Conservation (phyloP, 2,113 vertebrate species). For the Cricetomys ansorgei region DNA sequence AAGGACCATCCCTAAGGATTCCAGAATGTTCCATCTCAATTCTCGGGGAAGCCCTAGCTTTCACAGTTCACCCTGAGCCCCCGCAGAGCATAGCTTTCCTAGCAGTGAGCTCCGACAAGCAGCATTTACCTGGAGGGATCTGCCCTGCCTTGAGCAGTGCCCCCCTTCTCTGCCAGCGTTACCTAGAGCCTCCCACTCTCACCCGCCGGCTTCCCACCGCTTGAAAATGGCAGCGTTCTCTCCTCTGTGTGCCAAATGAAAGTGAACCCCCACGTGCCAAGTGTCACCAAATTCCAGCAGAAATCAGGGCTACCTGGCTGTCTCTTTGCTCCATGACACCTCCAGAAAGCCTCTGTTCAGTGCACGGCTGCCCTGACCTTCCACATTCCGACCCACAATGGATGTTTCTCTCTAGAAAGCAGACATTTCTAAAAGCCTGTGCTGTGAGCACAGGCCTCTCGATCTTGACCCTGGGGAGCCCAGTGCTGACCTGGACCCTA, state of each 20-base stretch:
- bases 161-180: neutral
- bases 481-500: neutral
- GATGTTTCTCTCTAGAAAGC: neutral
- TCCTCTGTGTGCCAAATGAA: neutral
- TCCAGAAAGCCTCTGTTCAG: neutral
- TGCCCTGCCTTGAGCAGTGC: too few species aligned
- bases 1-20: neutral
- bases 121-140: neutral
- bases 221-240: neutral
- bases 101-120: neutral
- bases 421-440: neutral
- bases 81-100: neutral
- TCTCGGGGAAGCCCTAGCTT: rapidly evolving
- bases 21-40: neutral
- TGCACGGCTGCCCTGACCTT: neutral
- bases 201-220: neutral
- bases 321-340: neutral
- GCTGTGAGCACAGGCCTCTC: neutral
- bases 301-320: neutral
- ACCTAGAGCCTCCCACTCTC: rapidly evolving
- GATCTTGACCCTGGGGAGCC: neutral
- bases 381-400: neutral
- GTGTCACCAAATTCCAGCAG: too few species aligned
- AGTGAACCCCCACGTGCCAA: too few species aligned
- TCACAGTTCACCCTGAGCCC: neutral